Evolutionary conservation across 2,113 vertebrate species (phyloP), one percentile per base, ranked within the genome.

Genomic region (Dromaius novaehollandiae): DNA sequence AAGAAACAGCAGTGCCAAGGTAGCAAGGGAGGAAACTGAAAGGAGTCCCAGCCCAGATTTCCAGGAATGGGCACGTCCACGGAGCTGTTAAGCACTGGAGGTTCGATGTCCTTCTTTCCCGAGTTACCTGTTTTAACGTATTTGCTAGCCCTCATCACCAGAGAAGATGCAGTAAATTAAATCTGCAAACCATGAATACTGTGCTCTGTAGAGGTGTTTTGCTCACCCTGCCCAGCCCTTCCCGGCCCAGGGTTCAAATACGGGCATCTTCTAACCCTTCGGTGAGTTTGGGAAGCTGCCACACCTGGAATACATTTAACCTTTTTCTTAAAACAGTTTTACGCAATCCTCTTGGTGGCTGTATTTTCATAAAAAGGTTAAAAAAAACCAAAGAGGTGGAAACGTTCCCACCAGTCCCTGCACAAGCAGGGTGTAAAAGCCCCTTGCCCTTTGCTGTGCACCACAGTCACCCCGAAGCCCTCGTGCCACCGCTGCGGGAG

Each of bases 41-140:
- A 64, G 40, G 34, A 82, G 17, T 5, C 55, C 3, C 21, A 79
- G 70, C 24, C 26, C 0, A 0, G 36, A 19, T 61, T 69, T 25
- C 6, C 21, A n/a, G 48, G 21, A 32, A 6, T 13, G 32, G 75
- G 30, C 36, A 4, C 0, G 20, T 17, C 55, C 18, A 13, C 0
- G 24, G 69, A 36, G 50, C 20, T 30, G 63, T 63, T 19, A 53
- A 30, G 5, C 44, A 2, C 42, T 3, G 11, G 2, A 74, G 50
- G 51, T 16, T 89, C 13, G 12, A 13, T 14, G 50, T 5, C 44
- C 36, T 40, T 65, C 50, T 71, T 60, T 16, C 64, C 63, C 28
- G 24, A 24, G 6, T 24, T 70, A 42, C 4, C 21, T 15, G 2
- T 5, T 22, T 3, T 4, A 2, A 28, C 6, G 46, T 4, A 32